phyloP scores from a whole-genome alignment of 2,113 vertebrate genomes.

The Gnathonemus echidnorhynchus region DNA sequence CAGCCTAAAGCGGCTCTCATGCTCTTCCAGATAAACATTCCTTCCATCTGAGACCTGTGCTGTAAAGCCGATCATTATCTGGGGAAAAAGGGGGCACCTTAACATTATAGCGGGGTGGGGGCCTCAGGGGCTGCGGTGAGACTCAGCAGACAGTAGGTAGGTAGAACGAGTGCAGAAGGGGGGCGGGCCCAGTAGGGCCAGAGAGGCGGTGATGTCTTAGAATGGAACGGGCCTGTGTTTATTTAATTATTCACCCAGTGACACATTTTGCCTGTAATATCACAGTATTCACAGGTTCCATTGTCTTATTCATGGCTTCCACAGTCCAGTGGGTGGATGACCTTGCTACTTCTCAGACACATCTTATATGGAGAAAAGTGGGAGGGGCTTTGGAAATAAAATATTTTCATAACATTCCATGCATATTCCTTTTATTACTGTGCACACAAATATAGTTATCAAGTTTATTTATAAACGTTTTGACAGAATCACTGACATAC shows the following conservation, averaged over 20 bases:
- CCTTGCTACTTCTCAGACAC: neutral
- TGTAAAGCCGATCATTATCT: slow-evolving; percentile 22
- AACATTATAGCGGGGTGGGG: neutral
- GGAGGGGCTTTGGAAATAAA: neutral
- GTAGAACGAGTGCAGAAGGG: neutral
- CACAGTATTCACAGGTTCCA: neutral
- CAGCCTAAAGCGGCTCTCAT: neutral
- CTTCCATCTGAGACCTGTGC: slow-evolving; percentile 21
- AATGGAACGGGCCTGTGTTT: neutral
- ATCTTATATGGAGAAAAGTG: neutral
- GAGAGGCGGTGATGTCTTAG: neutral
- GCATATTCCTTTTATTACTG: neutral
- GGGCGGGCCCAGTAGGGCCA: neutral
- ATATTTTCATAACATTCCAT: neutral
- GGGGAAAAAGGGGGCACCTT: slow-evolving; percentile 9
- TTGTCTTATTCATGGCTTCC: slow-evolving; percentile 6
- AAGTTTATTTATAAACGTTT: neutral
- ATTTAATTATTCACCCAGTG: neutral
- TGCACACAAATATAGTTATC: neutral
- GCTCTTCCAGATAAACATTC: slow-evolving; percentile 20
- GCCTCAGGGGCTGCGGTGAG: neutral
- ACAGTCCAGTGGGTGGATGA: neutral
- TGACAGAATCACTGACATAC: neutral
- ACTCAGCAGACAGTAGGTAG: neutral
- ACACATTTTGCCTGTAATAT: slow-evolving; percentile 1